Evolutionary conservation across 2,797 vertebrate genomes (phyloP), one percentile per base, ranked within the genome.

Genomic region (Argyrosomus regius): DNA sequence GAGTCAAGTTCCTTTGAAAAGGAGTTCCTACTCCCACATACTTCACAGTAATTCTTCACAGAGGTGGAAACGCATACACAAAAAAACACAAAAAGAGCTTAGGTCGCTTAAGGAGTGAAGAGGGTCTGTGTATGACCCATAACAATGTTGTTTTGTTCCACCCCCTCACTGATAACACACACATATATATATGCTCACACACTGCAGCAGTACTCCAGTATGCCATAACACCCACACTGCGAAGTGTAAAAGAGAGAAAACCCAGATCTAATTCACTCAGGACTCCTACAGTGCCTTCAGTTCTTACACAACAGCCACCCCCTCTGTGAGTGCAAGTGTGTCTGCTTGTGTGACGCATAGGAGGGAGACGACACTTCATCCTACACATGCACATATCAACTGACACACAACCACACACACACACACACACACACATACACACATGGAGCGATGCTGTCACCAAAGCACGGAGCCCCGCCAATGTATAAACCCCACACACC

Each of bases 221-320:
- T 85, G 75, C 75, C 49, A 72, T 66, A 87, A 90, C 92, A 69
- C 89, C 91, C 86, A 91, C 93, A 87, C 80, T 77, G 65, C 59
- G 50, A 78, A 82, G 88, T 72, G 77, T 81, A 75, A 84, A 85
- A 85, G 83, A 83, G 87, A 89, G 77, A 91, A 87, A 83, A 81
- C 87, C 67, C 84, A 83, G 86, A 89, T 88, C 92, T 84, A 93
- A 91, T 92, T 93, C 92, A 89, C 91, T 81, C 89, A 60, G 87
- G 82, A 92, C 92, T 92, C 92, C 92, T 89, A 92, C 92, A 11
- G 83, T 49, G 41, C 91, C 85, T 87, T 92, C 85, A 52, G 35
- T 82, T 88, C 89, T 94, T 94, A 94, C 90, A 93, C 93, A 93
- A 95, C 90, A 78, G 80, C 92, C 92, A 65, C 94, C 94, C 90